Evolutionary conservation across 2,888 invertebrate species (phyloP).

Genomic region (Heliconius hortense): DNA sequence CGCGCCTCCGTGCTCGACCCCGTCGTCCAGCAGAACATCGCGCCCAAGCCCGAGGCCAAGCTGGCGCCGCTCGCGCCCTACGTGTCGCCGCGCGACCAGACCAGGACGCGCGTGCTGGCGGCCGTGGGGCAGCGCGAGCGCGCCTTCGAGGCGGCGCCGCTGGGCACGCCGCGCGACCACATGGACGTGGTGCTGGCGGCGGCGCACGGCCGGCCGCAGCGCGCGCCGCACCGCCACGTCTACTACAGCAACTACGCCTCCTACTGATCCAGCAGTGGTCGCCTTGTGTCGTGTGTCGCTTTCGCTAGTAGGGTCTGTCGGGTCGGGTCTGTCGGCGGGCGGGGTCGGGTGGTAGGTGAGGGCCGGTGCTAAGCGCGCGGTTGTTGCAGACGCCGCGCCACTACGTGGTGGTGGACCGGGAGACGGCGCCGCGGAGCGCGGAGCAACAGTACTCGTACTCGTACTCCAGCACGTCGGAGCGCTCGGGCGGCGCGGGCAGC

Average conservation of each 20-base stretch:
- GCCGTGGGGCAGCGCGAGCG: constrained; percentile 83
- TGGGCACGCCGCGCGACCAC: constrained; percentile 82
- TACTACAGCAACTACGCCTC: constrained; percentile 81
- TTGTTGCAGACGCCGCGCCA: constrained; percentile 93
- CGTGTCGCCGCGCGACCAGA: constrained; percentile 85
- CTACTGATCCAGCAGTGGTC: constrained; percentile 60
- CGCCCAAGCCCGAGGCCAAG: constrained; percentile 81
- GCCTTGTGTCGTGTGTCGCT: constrained; percentile 74
- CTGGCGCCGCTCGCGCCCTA: constrained; percentile 85
- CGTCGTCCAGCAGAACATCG: constrained; percentile 83
- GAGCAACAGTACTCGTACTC: constrained; percentile 94
- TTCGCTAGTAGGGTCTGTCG: constrained; percentile 68
- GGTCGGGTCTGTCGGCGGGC: constrained; percentile 49
- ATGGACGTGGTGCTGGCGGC: constrained; percentile 85
- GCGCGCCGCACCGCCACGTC: constrained; percentile 75
- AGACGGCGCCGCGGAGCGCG: constrained; percentile 85
- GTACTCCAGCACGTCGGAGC: constrained; percentile 85
- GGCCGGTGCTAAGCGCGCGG: constrained; percentile 62
- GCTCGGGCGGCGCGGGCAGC: constrained; percentile 71
- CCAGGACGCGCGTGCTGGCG: constrained; percentile 83
- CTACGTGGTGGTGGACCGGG: constrained; percentile 92
- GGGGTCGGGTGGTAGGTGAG: constrained; percentile 50
- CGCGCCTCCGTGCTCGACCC: constrained; percentile 77
- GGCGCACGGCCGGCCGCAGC: constrained; percentile 80
- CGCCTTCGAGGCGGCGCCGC: constrained; percentile 81